Base-by-base conservation (phyloP, 2,888 invertebrate genomes). In the Parnassius smintheus region DNA sequence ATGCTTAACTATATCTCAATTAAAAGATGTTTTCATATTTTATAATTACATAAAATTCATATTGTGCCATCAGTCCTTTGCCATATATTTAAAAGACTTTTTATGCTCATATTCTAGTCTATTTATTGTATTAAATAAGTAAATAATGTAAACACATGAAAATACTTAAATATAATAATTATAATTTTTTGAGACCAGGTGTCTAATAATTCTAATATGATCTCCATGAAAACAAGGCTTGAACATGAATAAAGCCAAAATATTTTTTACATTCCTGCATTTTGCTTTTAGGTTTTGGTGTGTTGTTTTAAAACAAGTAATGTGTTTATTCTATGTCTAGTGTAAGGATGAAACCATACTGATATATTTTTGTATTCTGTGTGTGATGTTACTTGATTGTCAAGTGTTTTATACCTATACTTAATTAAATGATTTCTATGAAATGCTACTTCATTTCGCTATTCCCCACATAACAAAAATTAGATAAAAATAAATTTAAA, bases 91-190 rank as follows among this genome's bases (percentile, higher is more conserved):
- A 77, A 75, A 82, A 86, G 83, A 85, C 83, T 85, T 80, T 75
- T 81, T 83, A 84, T 91, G 91, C 91, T 91, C 91, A 91, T 88
- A 80, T 86, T 90, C 91, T 91, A 91, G 91, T 91, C 91, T 91
- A 86, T 84, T 85, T 82, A 74, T 75, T 76, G 71, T 75, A 71
- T 72, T 76, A 65, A 68, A 67, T 69, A 67, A 68, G 67, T 51
- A 50, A 61, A 60, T 49, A 35, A 57, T 53, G 52, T 59, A 49
- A 57, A 59, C 64, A 52, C 55, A 59, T 62, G 51, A 56, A 44
- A 42, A 44, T 48, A 64, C 64, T 64, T 64, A 64, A 64, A 59
- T n/a, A 25, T 44, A 51, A 56, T 55, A 22, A 35, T 44, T 50
- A 56, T n/a, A 53, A 12, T 61, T 25, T 46, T 59, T 12, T 56